phyloP scores from a whole-genome alignment of 1,140 invertebrate genomes.

The Telenomus remus region DNA sequence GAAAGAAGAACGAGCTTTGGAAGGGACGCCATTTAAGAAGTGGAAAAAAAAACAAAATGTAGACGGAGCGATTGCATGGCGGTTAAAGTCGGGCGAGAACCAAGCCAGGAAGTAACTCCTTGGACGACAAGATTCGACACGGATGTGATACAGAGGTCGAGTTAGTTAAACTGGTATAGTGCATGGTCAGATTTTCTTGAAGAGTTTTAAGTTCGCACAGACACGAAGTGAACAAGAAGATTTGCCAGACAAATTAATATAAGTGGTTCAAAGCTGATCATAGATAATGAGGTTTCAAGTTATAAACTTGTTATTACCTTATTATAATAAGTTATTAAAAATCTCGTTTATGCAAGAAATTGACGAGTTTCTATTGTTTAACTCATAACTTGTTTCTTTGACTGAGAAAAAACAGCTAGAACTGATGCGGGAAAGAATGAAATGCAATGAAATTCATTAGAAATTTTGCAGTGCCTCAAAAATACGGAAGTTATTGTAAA shows the following conservation, averaged over 20 bases:
- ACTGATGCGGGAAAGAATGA: too few relatives aligned
- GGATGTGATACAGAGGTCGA: conserved; percentile 44
- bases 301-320: conserved; percentile 33
- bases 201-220: conserved; percentile 19
- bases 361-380: too few relatives aligned
- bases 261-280: conserved; percentile 1
- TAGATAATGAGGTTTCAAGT: conserved; percentile 41
- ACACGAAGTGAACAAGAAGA: conserved; percentile 21
- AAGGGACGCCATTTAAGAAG: neutral
- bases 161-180: conserved; percentile 38
- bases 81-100: conserved; percentile 34
- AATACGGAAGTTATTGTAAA: too few relatives aligned
- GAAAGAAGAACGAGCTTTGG: too few relatives aligned
- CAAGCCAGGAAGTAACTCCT: conserved; percentile 45
- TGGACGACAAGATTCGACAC: conserved; percentile 47
- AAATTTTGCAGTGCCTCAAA: too few relatives aligned
- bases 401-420: too few relatives aligned
- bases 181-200: conserved; percentile 20
- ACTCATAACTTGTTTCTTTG: too few relatives aligned
- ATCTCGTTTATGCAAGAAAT: too few relatives aligned
- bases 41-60: conserved; percentile 2
- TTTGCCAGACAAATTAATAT: conserved; percentile 45
- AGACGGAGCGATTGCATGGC: conserved; percentile 18
- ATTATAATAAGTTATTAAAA: too few relatives aligned
- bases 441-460: too few relatives aligned